Evolutionary conservation across 2,888 invertebrate species (phyloP), one percentile per base, ranked within the genome.

Genomic region (Drosophila affinis): DNA sequence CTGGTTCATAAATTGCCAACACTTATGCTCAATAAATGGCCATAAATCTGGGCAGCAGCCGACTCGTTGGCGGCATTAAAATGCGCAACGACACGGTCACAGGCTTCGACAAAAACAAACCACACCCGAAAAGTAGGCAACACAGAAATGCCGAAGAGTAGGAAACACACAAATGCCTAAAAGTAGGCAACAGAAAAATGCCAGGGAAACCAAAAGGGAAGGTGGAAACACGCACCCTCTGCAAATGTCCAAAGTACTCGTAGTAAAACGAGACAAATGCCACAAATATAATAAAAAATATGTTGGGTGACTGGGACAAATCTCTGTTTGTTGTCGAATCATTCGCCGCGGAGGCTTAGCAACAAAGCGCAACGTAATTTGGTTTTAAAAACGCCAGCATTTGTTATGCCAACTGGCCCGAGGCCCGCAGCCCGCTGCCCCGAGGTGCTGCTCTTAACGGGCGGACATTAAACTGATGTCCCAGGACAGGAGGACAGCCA

Each of bases 11-110:
- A 83, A 83, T 72, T 86, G 79, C 72, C 79, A 64, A 71, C 86
- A 83, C 77, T 86, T 82, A 72, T 80, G 80, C 80, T 65, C 83
- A 78, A 82, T 82, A 86, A 83, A 77, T 86, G 79, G 69, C 70
- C 56, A 81, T 82, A 79, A 81, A 83, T 75, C 75, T 65, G 75
- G 51, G 18, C 14, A 9, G 32, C 21, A 24, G 52, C 57, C 59
- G 52, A 54, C 67, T 72, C 47, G 56, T 54, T 34, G 52, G 70
- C 45, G 72, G 44, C 83, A 78, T 86, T 83, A 81, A 81, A 83
- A 74, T 76, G 76, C 76, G 68, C 57, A 67, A 57, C 65, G 53
- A 53, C 62, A 62, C 62, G 57, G 74, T 67, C 47, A 53, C 44
- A 53, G 57, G 29, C 29, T 29, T 32, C 21, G 9, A 12, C 24